phyloP scores from a whole-genome alignment of 2,888 invertebrate genomes.

The Drosophila putrida region DNA sequence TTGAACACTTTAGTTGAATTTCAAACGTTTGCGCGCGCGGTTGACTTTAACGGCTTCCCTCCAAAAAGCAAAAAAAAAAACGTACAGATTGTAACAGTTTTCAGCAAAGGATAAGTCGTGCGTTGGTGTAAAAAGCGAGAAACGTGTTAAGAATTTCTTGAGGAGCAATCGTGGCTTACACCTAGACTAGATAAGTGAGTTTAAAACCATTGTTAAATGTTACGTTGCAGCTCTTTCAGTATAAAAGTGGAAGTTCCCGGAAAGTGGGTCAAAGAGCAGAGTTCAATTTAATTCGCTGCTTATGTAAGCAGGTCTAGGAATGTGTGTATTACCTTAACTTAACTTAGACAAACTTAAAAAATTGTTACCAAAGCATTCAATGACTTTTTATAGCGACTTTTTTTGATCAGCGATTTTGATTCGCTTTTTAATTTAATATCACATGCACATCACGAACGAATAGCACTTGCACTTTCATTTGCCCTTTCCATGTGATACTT shows the following conservation, averaged over 20 bases:
- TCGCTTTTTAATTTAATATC: slow-evolving; percentile 49
- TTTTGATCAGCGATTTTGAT: slow-evolving; percentile 42
- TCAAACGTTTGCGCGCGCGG: slow-evolving; percentile 81
- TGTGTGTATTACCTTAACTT: slow-evolving; percentile 27
- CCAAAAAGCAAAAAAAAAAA: slow-evolving; percentile 18
- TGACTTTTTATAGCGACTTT: slow-evolving; percentile 61
- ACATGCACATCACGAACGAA: slow-evolving; percentile 62
- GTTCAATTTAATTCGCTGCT: slow-evolving; percentile 34
- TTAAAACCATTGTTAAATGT: slow-evolving; percentile 14
- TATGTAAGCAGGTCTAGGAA: slow-evolving; percentile 61
- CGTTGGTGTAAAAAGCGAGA: slow-evolving; percentile 46
- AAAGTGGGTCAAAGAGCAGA: slow-evolving; percentile 54
- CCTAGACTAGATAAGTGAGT: slow-evolving; percentile 52
- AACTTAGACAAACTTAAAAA: slow-evolving; percentile 8
- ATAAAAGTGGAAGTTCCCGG: slow-evolving; percentile 7
- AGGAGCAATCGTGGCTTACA: neutral
- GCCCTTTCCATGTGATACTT: slow-evolving; percentile 44
- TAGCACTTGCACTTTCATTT: slow-evolving; percentile 75
- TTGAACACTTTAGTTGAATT: slow-evolving; percentile 79
- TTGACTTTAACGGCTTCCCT: slow-evolving; percentile 44
- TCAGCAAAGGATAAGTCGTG: slow-evolving; percentile 38
- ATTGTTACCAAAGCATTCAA: slow-evolving; percentile 51
- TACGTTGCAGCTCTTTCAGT: neutral
- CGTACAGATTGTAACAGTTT: slow-evolving; percentile 39
- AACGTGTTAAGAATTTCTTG: slow-evolving; percentile 49